Evolutionary conservation across 2,888 invertebrate genomes (phyloP).

Genomic region (Caenorhabditis imperialis): DNA sequence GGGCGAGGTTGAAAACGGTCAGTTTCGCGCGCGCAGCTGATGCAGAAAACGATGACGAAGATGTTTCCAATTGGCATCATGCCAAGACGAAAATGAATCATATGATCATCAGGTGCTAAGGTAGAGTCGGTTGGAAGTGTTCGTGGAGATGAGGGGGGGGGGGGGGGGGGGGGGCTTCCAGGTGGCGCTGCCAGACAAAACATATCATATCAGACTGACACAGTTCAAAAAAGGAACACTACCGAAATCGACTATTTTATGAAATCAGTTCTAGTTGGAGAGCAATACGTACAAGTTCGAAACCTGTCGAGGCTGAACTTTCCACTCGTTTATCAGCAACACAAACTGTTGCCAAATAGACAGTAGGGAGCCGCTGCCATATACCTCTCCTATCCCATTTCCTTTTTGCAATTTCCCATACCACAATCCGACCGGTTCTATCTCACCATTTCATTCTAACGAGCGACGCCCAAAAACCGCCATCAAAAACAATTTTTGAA

Average conservation of each 20-base stretch:
- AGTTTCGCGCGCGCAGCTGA: constrained; percentile 49
- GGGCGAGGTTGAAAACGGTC: constrained; percentile 29
- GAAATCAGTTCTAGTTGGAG: no score
- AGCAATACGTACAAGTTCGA: no score
- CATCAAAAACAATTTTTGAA: constrained; percentile 44
- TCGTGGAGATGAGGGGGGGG: not conserved
- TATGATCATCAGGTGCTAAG: constrained; percentile 17
- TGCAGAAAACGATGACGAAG: constrained; percentile 5
- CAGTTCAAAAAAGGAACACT: no score
- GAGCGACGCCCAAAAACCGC: constrained; percentile 50
- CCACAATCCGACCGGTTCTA: constrained; percentile 48
- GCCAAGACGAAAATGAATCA: constrained; percentile 47
- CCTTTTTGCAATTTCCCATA: constrained; percentile 25
- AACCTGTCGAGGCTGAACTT: no score
- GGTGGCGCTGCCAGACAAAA: no score
- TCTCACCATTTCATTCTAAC: constrained; percentile 21
- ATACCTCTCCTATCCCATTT: constrained; percentile 12
- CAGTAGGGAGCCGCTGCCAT: constrained; percentile 8
- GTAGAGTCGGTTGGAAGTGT: constrained; percentile 11
- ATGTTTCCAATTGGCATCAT: constrained; percentile 33
- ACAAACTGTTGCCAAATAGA: no score
- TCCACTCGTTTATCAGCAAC: no score
- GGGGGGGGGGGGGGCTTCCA: no score
- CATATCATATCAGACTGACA: no score
- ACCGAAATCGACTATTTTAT: no score